phyloP scores from a whole-genome alignment of 2,113 vertebrate genomes.

The Rhynchomys soricoides region DNA sequence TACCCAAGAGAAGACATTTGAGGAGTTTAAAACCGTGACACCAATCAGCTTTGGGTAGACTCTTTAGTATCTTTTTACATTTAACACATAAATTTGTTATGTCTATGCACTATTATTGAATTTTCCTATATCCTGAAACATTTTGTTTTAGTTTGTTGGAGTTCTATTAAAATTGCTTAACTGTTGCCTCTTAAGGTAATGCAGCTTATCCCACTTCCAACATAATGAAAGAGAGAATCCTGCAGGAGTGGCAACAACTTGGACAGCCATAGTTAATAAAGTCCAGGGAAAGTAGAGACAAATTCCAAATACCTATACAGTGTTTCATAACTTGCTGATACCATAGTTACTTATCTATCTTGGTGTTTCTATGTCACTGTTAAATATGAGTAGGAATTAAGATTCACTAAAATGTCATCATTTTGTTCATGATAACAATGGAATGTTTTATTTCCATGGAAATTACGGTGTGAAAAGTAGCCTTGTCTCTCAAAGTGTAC shows the following conservation, averaged over 20 bases:
- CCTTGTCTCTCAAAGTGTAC: slow-evolving; percentile 38
- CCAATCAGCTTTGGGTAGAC: slow-evolving; percentile 40
- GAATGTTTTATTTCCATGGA: slow-evolving; percentile 46
- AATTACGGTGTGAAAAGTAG: slow-evolving; percentile 41
- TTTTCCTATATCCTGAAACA: slow-evolving; percentile 54
- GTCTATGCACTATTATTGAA: slow-evolving; percentile 22
- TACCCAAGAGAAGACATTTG: slow-evolving; percentile 28
- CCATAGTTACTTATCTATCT: slow-evolving; percentile 19
- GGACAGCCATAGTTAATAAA: slow-evolving; percentile 19
- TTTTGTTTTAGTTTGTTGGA: slow-evolving; percentile 41
- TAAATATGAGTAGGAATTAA: slow-evolving; percentile 20
- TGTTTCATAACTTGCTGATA: slow-evolving; percentile 20
- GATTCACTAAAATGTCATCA: slow-evolving; percentile 29
- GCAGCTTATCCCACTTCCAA: slow-evolving; percentile 47
- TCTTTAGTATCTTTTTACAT: slow-evolving; percentile 43
- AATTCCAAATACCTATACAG: slow-evolving; percentile 34
- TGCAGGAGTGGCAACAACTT: slow-evolving; percentile 36
- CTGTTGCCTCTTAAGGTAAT: slow-evolving; percentile 30
- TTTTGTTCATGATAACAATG: slow-evolving; percentile 42
- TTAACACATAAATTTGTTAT: slow-evolving; percentile 39
- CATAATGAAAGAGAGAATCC: neutral
- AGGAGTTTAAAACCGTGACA: neutral
- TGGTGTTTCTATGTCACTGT: slow-evolving; percentile 17
- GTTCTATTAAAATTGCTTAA: slow-evolving; percentile 34
- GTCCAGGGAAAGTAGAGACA: slow-evolving; percentile 28